Conservation (phyloP, 2,113 vertebrate species). For the Pycnonotus jocosus region DNA sequence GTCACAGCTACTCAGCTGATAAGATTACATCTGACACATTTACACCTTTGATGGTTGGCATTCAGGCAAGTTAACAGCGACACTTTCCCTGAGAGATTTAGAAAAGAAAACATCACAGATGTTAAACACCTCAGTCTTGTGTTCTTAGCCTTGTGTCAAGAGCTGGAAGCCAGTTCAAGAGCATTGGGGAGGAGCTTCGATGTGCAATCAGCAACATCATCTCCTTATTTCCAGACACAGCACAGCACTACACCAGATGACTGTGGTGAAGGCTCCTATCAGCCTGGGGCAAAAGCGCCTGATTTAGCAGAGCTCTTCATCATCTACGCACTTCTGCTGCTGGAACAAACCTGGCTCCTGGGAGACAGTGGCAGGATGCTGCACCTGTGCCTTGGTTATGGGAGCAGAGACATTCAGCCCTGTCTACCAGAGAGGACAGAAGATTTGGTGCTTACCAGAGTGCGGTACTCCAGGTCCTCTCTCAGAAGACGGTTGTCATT, state of each 20-base stretch:
- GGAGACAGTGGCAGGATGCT: background rate
- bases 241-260: background rate
- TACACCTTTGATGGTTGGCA: background rate
- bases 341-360: background rate
- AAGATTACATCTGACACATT: background rate
- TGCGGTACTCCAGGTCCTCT: slow-evolving; percentile 94
- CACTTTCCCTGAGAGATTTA: background rate
- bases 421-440: background rate
- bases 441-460: slow-evolving; percentile 77
- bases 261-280: background rate
- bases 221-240: background rate
- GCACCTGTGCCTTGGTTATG: background rate
- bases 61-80: background rate
- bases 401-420: background rate
- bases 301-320: background rate
- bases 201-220: background rate
- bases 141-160: background rate
- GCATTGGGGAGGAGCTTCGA: accelerated
- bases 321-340: background rate
- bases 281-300: background rate
- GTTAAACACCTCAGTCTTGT: background rate
- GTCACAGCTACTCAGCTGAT: background rate
- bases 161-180: background rate
- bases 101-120: background rate
- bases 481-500: slow-evolving; percentile 94